These are phyloP conservation scores for Leistus spinibarbis DNA, from an alignment of 2,888 invertebrate species.

Conservation along the genomic window DNA sequence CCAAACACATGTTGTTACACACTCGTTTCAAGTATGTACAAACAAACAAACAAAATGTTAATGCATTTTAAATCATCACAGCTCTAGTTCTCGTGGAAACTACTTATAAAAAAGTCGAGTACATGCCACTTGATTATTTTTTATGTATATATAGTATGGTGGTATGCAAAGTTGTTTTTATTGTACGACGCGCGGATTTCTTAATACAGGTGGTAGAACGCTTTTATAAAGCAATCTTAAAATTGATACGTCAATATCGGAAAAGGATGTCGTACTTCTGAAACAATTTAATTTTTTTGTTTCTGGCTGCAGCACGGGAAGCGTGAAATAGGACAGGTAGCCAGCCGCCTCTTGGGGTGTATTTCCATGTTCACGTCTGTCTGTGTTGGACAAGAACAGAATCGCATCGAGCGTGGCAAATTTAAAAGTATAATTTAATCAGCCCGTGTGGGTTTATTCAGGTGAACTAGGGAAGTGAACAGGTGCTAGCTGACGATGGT, in stretches of 20 bases:
- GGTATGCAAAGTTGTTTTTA: no score
- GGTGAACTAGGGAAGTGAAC: constrained; percentile 26
- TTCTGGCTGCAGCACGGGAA: background rate
- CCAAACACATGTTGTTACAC: background rate
- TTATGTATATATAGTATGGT: no score
- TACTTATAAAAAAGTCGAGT: no score
- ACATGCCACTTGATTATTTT: no score
- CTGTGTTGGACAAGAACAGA: background rate
- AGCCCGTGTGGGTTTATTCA: constrained; percentile 26
- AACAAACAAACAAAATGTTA: background rate
- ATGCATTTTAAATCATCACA: background rate
- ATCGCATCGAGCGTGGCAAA: constrained; percentile 8
- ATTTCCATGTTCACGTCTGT: background rate
- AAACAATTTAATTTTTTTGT: background rate
- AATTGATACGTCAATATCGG: background rate
- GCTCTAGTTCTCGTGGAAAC: no score
- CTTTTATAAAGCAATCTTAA: background rate
- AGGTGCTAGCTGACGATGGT: constrained; percentile 16
- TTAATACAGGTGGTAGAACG: no score
- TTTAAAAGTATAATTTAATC: constrained; percentile 43
- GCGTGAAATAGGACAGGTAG: background rate
- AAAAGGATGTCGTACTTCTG: background rate
- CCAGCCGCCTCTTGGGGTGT: background rate
- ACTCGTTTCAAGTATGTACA: background rate
- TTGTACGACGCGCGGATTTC: no score